Conservation (phyloP, 2,113 vertebrate genomes). For the Noctilio leporinus region DNA sequence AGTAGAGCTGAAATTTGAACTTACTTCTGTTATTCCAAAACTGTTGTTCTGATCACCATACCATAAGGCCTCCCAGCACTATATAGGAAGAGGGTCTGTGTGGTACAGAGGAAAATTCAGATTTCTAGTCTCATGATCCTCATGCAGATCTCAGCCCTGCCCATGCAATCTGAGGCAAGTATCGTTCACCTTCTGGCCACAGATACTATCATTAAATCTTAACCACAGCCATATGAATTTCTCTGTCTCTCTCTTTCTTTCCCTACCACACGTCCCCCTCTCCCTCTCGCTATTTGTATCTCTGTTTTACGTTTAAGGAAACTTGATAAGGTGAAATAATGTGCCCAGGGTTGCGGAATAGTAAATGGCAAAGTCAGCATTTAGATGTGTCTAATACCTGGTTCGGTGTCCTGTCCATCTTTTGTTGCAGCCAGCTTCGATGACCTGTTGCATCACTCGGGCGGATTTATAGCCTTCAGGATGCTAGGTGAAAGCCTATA, state of each 20-base stretch:
- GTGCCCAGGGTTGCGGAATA: not conserved
- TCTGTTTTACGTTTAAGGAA: not conserved
- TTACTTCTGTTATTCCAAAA: not conserved
- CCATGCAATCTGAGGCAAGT: not conserved
- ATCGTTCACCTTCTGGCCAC: not conserved
- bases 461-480: not conserved
- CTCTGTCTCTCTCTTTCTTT: not conserved
- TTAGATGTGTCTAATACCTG: not conserved
- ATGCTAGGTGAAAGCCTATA: not conserved
- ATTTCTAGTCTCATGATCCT: not conserved
- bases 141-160: not conserved
- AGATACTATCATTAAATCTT: not conserved
- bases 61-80: not conserved
- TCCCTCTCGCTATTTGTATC: too few relatives aligned
- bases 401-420: not conserved
- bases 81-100: not conserved
- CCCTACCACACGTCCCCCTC: too few relatives aligned
- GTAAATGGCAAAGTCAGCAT: not conserved
- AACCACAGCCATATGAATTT: not conserved
- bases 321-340: not conserved
- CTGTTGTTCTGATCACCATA: not conserved
- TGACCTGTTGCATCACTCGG: not conserved
- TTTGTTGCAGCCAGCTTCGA: not conserved
- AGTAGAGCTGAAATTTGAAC: not conserved
- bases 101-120: not conserved